Base-by-base conservation (phyloP, 1,140 invertebrate species). In the Tenebrio molitor region DNA sequence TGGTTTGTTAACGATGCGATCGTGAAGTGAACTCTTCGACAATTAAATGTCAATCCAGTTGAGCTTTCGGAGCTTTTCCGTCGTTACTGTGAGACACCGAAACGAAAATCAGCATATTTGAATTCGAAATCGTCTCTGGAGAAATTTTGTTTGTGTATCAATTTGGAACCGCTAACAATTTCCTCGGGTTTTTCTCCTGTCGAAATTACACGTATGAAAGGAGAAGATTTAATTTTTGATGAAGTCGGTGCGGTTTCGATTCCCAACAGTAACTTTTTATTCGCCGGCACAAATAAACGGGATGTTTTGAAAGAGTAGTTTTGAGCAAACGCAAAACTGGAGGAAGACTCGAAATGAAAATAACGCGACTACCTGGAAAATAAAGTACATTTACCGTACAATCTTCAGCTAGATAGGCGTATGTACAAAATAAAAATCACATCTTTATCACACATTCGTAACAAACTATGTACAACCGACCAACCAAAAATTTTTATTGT, bases 371-470 rank as follows among this genome's bases (percentile, higher is more conserved):
- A 33, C 3, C 7, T 6, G 14, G 39, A 39, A 65, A 65, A 65
- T 8, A 3, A 12, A 53, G 19, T 63, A 39, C 62, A 65, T 41
- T 65, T 39, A 41, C 17, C 19, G 15, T 65, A 65, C 62, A 65
- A 65, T 65, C 25, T 33, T 63, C 14, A 39, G 36, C 50, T 65
- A 65, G 10, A 65, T 65, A 41, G 39, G 33, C 33, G 25, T 68
- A 68, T 68, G 10, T 68, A 68, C 65, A 68, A 68, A 68, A 68
- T 68, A 42, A 68, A 44, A 68, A 68, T 68, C 65, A 68, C 65
- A 68, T 68, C 17, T 53, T 50, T 33, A 68, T 68, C 65, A 68
- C 65, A 68, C 65, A 68, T 25, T 68, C 29, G 64, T 44, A 29
- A 68, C 42, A 46, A 68, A 68, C 42, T 41, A 44, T 44, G 21